These are phyloP conservation scores for Panzeria rudis DNA, from an alignment of 2,888 invertebrate species.

Conservation along the genomic window DNA sequence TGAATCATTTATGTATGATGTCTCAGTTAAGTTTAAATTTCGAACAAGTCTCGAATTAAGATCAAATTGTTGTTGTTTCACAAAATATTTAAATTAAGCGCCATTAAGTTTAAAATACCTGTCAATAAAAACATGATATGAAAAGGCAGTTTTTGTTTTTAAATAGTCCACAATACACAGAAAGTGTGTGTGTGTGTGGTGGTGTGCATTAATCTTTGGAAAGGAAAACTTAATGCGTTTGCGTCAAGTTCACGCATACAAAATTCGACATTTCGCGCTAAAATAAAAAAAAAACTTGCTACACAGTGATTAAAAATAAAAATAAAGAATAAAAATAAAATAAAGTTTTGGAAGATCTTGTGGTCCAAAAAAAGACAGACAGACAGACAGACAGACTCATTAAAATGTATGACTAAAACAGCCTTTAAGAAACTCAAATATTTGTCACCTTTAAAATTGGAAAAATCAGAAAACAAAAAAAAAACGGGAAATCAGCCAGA, in stretches of 20 bases:
- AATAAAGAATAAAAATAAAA: not conserved
- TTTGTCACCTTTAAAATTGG: slow-evolving; percentile 66
- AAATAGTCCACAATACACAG: not conserved
- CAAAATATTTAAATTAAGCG: slow-evolving; percentile 70
- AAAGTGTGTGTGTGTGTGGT: not conserved
- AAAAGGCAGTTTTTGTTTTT: slow-evolving; percentile 13
- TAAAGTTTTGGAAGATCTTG: not conserved
- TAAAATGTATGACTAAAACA: slow-evolving; percentile 61
- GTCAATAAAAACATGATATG: slow-evolving; percentile 71
- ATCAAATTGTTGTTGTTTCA: slow-evolving; percentile 23
- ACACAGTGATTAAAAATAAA: slow-evolving; percentile 8
- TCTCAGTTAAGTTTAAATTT: slow-evolving; percentile 2
- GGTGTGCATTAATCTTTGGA: slow-evolving; percentile 48
- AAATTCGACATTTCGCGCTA: slow-evolving; percentile 69
- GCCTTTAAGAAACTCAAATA: slow-evolving; percentile 53
- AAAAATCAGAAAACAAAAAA: not conserved
- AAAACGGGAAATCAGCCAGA: slow-evolving; percentile 68
- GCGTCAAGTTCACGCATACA: slow-evolving; percentile 80
- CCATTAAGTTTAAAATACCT: slow-evolving; percentile 72
- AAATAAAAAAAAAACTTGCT: slow-evolving; percentile 37
- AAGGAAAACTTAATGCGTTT: slow-evolving; percentile 79
- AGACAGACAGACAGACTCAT: slow-evolving; percentile 38
- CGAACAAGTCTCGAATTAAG: not conserved
- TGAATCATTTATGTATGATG: slow-evolving; percentile 50
- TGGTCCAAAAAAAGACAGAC: not conserved